Evolutionary conservation across 2,888 invertebrate species (phyloP).

Genomic region (Tryphoninae sp.): DNA sequence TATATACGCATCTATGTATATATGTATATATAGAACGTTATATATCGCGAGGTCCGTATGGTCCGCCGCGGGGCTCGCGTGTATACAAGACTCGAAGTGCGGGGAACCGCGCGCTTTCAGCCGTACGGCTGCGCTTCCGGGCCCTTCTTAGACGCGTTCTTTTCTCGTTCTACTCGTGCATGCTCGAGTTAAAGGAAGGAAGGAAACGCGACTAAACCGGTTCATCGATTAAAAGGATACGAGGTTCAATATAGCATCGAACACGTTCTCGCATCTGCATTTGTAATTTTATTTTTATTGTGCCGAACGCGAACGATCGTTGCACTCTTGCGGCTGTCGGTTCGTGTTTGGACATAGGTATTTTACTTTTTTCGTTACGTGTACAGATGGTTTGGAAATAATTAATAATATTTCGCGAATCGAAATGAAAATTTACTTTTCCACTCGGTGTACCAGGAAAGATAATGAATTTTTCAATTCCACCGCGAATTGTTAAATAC

Average conservation of each 20-base stretch:
- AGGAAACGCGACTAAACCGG: conserved; percentile 41
- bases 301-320: conserved; percentile 10
- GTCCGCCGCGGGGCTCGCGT: conserved; percentile 37
- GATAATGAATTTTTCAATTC: neutral
- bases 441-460: too few relatives aligned
- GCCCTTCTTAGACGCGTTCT: conserved; percentile 9
- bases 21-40: neutral
- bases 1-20: conserved; percentile 11
- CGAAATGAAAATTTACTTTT: too few relatives aligned
- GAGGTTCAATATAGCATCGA: conserved; percentile 16
- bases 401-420: too few relatives aligned
- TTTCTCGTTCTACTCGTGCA: conserved; percentile 7
- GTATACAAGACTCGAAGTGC: conserved; percentile 25
- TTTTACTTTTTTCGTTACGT: neutral
- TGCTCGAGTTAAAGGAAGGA: conserved; percentile 37
- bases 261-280: conserved; percentile 17
- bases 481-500: neutral
- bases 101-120: conserved; percentile 21
- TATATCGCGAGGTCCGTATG: conserved; percentile 13
- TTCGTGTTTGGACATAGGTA: neutral
- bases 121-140: conserved; percentile 39
- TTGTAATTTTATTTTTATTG: conserved; percentile 47
- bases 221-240: conserved; percentile 35
- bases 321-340: conserved; percentile 19
- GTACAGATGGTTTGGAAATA: too few relatives aligned